Conservation (phyloP, 2,888 invertebrate genomes). For the Agriopis leucophaearia region DNA sequence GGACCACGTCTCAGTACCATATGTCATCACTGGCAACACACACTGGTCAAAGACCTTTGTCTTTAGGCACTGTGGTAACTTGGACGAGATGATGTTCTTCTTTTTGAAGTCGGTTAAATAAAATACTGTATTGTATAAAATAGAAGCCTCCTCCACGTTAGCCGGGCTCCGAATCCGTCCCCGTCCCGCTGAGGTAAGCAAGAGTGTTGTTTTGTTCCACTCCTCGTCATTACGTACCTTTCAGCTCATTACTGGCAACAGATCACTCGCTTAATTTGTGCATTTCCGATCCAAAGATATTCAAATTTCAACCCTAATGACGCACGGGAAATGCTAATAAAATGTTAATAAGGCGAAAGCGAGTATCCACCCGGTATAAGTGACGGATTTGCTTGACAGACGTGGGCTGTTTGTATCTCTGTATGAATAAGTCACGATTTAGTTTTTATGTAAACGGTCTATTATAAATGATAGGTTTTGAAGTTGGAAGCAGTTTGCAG, state of each 20-base stretch:
- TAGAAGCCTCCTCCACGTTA: constrained; percentile 61
- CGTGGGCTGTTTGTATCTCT: constrained; percentile 75
- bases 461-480: constrained; percentile 45
- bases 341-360: constrained; percentile 84
- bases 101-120: too few relatives aligned
- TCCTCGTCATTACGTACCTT: constrained; percentile 82
- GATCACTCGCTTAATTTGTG: constrained; percentile 86
- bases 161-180: constrained; percentile 60
- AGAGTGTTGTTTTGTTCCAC: constrained; percentile 81
- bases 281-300: constrained; percentile 86
- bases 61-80: too few relatives aligned
- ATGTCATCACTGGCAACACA: too few relatives aligned
- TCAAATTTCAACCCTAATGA: constrained; percentile 85
- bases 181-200: constrained; percentile 76
- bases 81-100: too few relatives aligned
- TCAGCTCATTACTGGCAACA: constrained; percentile 83
- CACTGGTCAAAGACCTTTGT: too few relatives aligned
- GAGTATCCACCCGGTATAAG: constrained; percentile 76
- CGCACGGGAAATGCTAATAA: constrained; percentile 84
- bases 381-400: constrained; percentile 86
- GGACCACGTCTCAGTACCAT: too few relatives aligned
- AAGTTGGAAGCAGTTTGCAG: constrained; percentile 34
- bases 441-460: constrained; percentile 63
- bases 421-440: constrained; percentile 84
- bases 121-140: too few relatives aligned